Evolutionary conservation across 2,797 vertebrate genomes (phyloP).

Genomic region (Betta splendens): DNA sequence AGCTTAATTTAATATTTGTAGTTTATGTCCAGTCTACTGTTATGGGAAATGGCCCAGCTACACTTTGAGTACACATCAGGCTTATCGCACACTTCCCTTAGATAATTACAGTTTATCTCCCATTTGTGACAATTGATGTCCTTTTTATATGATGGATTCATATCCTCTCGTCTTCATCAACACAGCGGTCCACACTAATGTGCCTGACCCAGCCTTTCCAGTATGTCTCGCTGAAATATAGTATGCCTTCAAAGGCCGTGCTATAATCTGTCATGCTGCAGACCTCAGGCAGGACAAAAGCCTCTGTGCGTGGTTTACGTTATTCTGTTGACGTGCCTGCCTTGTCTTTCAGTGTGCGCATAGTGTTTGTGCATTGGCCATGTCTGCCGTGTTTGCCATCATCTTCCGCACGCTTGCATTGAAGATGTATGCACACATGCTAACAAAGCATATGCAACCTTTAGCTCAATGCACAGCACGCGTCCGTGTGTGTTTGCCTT

Average conservation of each 20-base stretch:
- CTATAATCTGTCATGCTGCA: no score
- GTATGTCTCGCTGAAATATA: no score
- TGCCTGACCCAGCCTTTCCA: constrained; percentile 38
- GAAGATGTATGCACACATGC: constrained; percentile 1
- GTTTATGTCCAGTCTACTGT: background rate
- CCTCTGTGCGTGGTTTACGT: background rate
- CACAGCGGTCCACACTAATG: constrained; percentile 8
- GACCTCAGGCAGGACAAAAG: no score
- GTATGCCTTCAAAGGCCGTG: no score
- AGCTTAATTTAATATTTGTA: constrained; percentile 1
- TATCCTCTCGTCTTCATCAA: constrained; percentile 1
- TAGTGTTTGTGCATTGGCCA: constrained; percentile 6
- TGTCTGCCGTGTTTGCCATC: constrained; percentile 12
- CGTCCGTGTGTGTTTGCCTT: background rate
- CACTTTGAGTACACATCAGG: background rate
- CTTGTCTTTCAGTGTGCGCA: constrained; percentile 1
- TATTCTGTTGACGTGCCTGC: background rate
- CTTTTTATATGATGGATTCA: background rate
- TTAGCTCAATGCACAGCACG: constrained; percentile 8
- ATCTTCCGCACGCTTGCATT: background rate
- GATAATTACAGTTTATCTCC: background rate
- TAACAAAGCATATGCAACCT: constrained; percentile 10
- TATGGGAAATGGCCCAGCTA: constrained; percentile 4
- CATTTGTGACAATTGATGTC: background rate
- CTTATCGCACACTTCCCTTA: background rate